Evolutionary conservation across 92 coral and sea anemone species (phyloP).

Genomic region (Bergia sp.): DNA sequence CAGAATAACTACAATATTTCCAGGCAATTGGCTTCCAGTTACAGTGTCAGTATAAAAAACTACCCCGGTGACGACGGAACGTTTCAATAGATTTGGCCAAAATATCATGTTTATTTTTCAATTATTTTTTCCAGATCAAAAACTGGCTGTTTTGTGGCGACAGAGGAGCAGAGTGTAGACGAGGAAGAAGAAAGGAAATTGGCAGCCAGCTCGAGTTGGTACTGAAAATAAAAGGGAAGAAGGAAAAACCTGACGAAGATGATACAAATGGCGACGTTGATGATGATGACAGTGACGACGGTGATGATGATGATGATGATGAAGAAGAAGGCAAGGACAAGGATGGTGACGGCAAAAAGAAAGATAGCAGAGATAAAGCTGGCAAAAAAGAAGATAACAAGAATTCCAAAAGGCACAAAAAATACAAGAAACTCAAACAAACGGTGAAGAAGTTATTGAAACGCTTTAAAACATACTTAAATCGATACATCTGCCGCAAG

Average conservation of each 20-base stretch:
- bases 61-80: too few relatives aligned
- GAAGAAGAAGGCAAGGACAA: neutral
- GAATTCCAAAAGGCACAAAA: neutral
- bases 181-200: neutral
- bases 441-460: neutral
- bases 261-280: neutral
- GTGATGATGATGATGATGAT: neutral
- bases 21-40: too few relatives aligned
- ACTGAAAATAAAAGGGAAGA: conserved; percentile 10
- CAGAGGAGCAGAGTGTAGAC: neutral
- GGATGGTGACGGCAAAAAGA: neutral
- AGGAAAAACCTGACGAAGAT: conserved; percentile 32
- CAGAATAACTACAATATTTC: too few relatives aligned
- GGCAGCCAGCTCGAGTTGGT: conserved; percentile 9
- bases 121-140: neutral
- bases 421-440: neutral
- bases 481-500: neutral
- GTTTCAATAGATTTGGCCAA: too few relatives aligned
- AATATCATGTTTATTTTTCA: too few relatives aligned
- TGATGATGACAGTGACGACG: neutral
- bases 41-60: too few relatives aligned
- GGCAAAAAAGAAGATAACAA: neutral
- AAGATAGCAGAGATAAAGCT: neutral
- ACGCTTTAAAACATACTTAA: too few relatives aligned
- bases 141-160: conserved; percentile 36